Evolutionary conservation across 2,888 invertebrate species (phyloP), one percentile per base, ranked within the genome.

Genomic region (Cephonodes hylas): DNA sequence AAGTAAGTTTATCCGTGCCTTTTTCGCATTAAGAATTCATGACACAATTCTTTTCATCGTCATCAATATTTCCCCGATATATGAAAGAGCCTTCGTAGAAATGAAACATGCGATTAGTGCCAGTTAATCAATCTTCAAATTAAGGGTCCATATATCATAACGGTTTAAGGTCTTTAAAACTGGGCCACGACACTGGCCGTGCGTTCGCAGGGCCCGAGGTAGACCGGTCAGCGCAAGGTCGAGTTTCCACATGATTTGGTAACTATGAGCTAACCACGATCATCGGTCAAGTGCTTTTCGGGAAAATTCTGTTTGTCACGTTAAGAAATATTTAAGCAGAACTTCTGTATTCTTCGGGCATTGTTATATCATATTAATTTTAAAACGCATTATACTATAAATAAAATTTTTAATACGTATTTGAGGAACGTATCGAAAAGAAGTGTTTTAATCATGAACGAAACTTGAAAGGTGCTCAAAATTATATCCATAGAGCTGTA

Each of bases 221-320:
- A 34, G 46, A 61, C 61, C 61, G 58, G 58, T 61, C 23, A 10
- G 13, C 4, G 25, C 58, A 58, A 61, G 61, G 61, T 58, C 46
- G 45, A 7, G 23, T 61, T 61, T 58, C 61, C 61, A 61, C 44
- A 64, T 58, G 42, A 34, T 64, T 56, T 58, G n/a, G 61, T 61
- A 61, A 58, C 58, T 31, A 6, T 44, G 18, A 31, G 18, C 15
- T 53, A 31, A 53, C 31, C 15, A 18, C 31, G 27, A 53, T 53
- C 53, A 53, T 53, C 27, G 15, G 31, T n/a, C 8, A 18, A 18
- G 23, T 23, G 18, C 18, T 31, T 53, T n/a, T 53, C 18, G 31
- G 31, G 48, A 48, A 23, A 31, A 18, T 18, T 53, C 18, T 7
- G 10, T 18, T 22, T 20, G 7, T 20, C 8, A 13, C 45, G 53